These are phyloP conservation scores for Lomographa bimaculata DNA, from an alignment of 2,888 invertebrate genomes.

Conservation along the genomic window DNA sequence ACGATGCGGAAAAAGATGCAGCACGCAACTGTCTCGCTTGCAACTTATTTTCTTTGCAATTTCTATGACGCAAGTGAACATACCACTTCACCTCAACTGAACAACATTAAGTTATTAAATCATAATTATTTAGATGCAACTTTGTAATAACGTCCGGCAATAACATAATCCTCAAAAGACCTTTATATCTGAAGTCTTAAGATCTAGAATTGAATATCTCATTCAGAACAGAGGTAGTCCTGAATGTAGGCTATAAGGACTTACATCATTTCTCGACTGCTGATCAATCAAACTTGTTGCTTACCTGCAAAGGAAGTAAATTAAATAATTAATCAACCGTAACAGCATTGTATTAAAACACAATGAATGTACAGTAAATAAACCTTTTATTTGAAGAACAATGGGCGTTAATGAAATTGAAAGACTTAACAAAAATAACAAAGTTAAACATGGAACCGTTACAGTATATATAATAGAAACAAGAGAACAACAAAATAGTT, in stretches of 20 bases:
- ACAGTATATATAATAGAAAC: neutral
- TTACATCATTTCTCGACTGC: constrained; percentile 15
- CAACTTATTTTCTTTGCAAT: neutral
- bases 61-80: constrained; percentile 2
- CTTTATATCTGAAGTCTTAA: constrained; percentile 2
- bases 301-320: constrained; percentile 18
- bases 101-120: constrained; percentile 9
- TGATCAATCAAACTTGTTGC: constrained; percentile 11
- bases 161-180: neutral
- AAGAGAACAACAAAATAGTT: neutral
- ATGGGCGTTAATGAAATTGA: constrained; percentile 9
- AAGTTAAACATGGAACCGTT: constrained; percentile 5
- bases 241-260: constrained; percentile 13
- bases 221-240: constrained; percentile 3
- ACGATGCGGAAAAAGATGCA: neutral
- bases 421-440: neutral
- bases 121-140: constrained; percentile 16
- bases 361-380: constrained; percentile 2
- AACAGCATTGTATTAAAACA: constrained; percentile 1
- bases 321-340: constrained; percentile 10
- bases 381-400: constrained; percentile 7
- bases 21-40: neutral
- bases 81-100: constrained; percentile 6
- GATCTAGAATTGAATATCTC: neutral
- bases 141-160: constrained; percentile 6